Base-by-base conservation (phyloP, 2,113 vertebrate genomes). In the Mohoua ochrocephala region DNA sequence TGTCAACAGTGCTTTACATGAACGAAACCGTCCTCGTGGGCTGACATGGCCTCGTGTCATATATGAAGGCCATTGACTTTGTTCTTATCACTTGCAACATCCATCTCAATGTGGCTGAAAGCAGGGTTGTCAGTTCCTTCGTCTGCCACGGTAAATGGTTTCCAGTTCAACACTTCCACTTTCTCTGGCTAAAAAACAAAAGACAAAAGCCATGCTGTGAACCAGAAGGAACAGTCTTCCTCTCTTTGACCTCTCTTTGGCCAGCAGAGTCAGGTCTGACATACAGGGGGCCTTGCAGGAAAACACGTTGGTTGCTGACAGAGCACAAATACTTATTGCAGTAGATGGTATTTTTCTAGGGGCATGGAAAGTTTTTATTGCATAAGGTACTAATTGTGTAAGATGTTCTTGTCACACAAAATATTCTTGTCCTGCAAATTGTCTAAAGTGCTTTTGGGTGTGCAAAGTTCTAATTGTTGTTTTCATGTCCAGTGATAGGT, bases 81-180 rank as follows among this genome's bases (percentile, higher is more conserved):
- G 81, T 70, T 74, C 16, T 95, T 93, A 49, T 81, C 78, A 39
- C 91, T 96, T 71, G 96, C 89, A 76, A 88, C 28, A 41, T 96
- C 96, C 97, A 98, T 83, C 96, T 98, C 98, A 30, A 98, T 94
- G 45, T 98, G 97, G 93, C 91, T 98, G 93, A 98, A 98, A 69
- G 97, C 97, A 84, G 98, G 98, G 68, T 98, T 98, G 87, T 98
- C 98, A 11, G 77, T 97, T 96, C 98, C 98, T 75, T 98, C 95
- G 0, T 89, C 87, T 84, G 84, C 67, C 61, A 73, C 0, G 5
- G 82, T 54, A 78, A 85, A 94, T 7, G 80, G 81, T 37, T 97
- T 97, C 70, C 79, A 94, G 75, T 81, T 95, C 94, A 98, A 91
- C 87, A 95, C 95, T 56, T 90, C 84, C 50, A 94, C 87, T 67